phyloP scores from a whole-genome alignment of 2,797 vertebrate genomes.

The Diceros bicornis region DNA sequence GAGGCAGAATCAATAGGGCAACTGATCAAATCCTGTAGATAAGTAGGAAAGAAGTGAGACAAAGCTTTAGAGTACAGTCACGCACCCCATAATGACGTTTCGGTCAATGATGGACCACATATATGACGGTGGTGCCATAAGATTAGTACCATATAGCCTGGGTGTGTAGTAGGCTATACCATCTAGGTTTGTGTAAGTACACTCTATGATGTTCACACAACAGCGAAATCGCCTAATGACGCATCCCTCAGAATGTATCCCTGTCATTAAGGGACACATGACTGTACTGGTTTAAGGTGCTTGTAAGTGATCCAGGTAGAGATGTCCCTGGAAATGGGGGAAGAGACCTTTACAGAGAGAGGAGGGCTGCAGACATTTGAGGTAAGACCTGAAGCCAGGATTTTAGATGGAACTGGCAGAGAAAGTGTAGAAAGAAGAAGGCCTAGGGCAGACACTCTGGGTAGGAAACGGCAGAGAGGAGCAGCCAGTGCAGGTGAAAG shows the following conservation, averaged over 20 bases:
- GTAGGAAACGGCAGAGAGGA: background rate
- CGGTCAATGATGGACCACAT: no score
- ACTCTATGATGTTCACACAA: no score
- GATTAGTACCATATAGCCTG: no score
- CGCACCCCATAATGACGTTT: no score
- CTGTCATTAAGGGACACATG: no score
- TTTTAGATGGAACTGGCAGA: slow-evolving; percentile 4
- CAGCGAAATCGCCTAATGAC: no score
- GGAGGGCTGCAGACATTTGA: background rate
- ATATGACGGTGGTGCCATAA: no score
- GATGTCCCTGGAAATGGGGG: background rate
- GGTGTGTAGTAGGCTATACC: no score
- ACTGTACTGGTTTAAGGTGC: background rate
- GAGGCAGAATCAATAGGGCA: background rate
- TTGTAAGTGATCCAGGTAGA: background rate
- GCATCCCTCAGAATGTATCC: no score
- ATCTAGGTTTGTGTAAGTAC: no score
- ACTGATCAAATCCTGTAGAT: background rate
- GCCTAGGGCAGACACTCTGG: background rate
- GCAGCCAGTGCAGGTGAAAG: background rate
- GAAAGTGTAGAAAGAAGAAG: background rate
- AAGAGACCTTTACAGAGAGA: background rate
- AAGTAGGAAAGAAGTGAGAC: background rate
- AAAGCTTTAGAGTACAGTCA: background rate
- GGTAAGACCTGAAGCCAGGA: background rate